These are phyloP conservation scores for Cloeon dipterum DNA, from an alignment of 2,888 invertebrate species.

Conservation along the genomic window DNA sequence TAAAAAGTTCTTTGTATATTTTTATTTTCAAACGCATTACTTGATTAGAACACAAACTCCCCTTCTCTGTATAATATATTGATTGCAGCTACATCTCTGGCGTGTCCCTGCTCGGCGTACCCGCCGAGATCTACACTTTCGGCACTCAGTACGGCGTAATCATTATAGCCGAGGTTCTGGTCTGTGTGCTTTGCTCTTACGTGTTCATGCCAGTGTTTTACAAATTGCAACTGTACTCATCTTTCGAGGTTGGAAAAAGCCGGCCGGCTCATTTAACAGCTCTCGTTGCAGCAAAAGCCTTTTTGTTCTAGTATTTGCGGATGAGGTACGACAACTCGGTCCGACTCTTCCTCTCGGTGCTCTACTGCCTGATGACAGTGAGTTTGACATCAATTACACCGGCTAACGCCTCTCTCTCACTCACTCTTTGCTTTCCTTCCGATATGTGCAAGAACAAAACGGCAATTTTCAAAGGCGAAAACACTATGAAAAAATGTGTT, in stretches of 20 bases:
- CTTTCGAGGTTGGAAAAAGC: constrained; percentile 38
- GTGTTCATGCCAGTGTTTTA: constrained; percentile 54
- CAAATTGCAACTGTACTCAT: constrained; percentile 47
- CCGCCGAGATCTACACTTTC: constrained; percentile 59
- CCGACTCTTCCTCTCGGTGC: constrained; percentile 41
- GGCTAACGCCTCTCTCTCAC: too few relatives aligned
- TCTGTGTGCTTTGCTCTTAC: constrained; percentile 38
- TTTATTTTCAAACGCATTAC: too few relatives aligned
- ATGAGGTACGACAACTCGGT: constrained; percentile 28
- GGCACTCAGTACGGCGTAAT: constrained; percentile 55
- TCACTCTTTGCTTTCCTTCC: too few relatives aligned
- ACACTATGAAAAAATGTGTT: too few relatives aligned
- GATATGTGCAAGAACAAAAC: too few relatives aligned
- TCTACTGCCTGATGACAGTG: constrained; percentile 49
- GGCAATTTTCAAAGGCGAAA: too few relatives aligned
- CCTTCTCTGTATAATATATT: too few relatives aligned
- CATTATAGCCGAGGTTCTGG: constrained; percentile 32
- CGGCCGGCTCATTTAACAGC: not conserved
- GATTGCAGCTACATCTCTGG: constrained; percentile 43
- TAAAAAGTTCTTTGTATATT: too few relatives aligned
- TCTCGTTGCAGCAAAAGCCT: not conserved
- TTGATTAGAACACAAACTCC: too few relatives aligned
- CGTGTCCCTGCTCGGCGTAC: constrained; percentile 52
- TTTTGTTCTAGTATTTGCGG: constrained; percentile 8
- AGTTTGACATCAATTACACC: constrained; percentile 8